phyloP scores from a whole-genome alignment of 2,797 vertebrate species.

The Champsocephalus esox region DNA sequence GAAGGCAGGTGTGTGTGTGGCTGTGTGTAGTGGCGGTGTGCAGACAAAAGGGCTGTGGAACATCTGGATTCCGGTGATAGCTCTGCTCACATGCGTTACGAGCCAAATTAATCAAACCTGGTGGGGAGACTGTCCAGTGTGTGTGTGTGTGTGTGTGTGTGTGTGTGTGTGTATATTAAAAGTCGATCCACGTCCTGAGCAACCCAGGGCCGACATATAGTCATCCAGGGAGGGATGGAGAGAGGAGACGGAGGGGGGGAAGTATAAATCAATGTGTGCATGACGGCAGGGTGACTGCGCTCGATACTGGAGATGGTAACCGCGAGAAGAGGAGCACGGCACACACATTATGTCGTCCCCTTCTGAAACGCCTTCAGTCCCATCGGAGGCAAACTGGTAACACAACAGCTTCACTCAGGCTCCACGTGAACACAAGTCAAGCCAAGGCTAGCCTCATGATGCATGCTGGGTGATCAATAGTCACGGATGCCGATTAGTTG shows the following conservation, averaged over 20 bases:
- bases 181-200: constrained; percentile 75
- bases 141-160: too few species aligned
- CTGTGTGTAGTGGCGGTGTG: constrained; percentile 2
- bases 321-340: constrained; percentile 53
- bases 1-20: constrained; percentile 66
- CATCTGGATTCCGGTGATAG: constrained; percentile 85
- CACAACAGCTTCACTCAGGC: constrained; percentile 13
- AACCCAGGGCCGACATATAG: constrained; percentile 61
- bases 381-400: constrained; percentile 18
- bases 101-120: constrained; percentile 84
- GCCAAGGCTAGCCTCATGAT: background rate
- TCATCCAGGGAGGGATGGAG: constrained; percentile 58
- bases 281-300: constrained; percentile 60
- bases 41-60: constrained; percentile 78
- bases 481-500: background rate
- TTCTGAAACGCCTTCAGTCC: constrained; percentile 42
- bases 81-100: constrained; percentile 74
- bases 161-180: constrained; percentile 61
- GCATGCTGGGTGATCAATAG: constrained; percentile 3
- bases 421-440: constrained; percentile 12
- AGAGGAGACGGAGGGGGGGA: constrained; percentile 31
- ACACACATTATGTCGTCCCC: constrained; percentile 50
- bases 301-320: constrained; percentile 61
- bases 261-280: constrained; percentile 75
- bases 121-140: constrained; percentile 54